Percentiles rank a stretch among this genome's conserved stretches.
Conservation (phyloP, 2,113 vertebrate species). For the Limanda limanda region DNA sequence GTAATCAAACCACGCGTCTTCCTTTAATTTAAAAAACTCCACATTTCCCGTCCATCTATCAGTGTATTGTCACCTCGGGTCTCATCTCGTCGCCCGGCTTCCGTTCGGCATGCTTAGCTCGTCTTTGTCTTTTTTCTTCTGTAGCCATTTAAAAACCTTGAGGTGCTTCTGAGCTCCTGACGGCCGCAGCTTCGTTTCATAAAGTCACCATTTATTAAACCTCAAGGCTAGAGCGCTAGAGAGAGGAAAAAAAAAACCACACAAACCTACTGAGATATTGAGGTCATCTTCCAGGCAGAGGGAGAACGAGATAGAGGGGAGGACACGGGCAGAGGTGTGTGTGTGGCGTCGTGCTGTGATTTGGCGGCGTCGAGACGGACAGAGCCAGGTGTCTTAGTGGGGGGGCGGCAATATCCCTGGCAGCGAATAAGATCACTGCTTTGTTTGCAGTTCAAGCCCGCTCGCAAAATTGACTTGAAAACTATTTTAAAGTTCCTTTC, state of each 20-base stretch:
- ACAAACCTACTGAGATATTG: conserved; percentile 72
- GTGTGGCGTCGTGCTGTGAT: conserved; percentile 48
- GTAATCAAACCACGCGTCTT: conserved; percentile 64
- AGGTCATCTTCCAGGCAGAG: conserved; percentile 65
- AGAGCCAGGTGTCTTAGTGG: conserved; percentile 40
- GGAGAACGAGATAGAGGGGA: conserved; percentile 46
- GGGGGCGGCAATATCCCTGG: conserved; percentile 19
- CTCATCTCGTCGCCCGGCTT: conserved; percentile 35
- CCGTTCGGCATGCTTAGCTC: conserved; percentile 47
- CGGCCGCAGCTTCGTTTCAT: conserved; percentile 71
- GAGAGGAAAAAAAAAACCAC: conserved; percentile 21
- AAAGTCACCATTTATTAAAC: conserved; percentile 80
- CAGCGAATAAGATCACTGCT: neutral
- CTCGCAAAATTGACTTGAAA: conserved; percentile 33
- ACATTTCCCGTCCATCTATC: conserved; percentile 51
- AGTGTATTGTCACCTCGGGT: conserved; percentile 23
- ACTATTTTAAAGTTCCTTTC: conserved; percentile 20
- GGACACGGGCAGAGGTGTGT: conserved; percentile 42
- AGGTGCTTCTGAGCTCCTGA: conserved; percentile 59
- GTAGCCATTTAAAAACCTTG: conserved; percentile 57
- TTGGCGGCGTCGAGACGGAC: conserved; percentile 56
- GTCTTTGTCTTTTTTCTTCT: conserved; percentile 40
- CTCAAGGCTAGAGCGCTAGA: conserved; percentile 64
- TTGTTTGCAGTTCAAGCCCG: conserved; percentile 40
- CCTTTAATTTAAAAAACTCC: conserved; percentile 57